Conservation (phyloP, 2,797 vertebrate species). For the Xerus rutilus region DNA sequence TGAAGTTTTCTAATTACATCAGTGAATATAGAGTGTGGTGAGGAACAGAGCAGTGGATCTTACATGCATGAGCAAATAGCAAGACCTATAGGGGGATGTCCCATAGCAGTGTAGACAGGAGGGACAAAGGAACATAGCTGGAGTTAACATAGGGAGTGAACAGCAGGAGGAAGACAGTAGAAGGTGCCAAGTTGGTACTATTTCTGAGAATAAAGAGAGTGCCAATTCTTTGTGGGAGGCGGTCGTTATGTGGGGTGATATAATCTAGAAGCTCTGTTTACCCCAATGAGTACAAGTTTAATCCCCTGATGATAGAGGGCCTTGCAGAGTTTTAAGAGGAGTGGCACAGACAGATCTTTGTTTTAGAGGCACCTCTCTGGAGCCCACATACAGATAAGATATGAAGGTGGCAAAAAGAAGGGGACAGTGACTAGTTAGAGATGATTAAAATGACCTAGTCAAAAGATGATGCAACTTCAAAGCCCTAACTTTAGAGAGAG, state of each 20-base stretch:
- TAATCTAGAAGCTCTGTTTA: not conserved
- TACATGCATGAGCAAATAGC: rapidly evolving
- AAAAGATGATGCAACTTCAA: not conserved
- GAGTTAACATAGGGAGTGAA: not conserved
- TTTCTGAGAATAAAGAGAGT: not conserved
- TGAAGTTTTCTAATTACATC: not conserved
- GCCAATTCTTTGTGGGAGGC: not conserved
- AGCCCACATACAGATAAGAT: not conserved
- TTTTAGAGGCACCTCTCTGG: not conserved
- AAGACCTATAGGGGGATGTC: not conserved
- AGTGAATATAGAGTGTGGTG: not conserved
- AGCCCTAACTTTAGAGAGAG: not conserved
- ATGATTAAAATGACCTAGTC: not conserved
- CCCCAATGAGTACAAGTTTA: not conserved
- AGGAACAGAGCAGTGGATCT: not conserved
- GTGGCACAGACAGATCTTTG: not conserved
- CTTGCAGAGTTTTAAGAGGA: not conserved
- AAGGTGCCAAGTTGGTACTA: not conserved
- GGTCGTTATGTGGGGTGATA: not conserved
- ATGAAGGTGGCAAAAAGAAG: not conserved
- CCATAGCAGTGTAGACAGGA: too few species aligned
- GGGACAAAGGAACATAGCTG: too few species aligned
- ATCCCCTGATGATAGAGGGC: not conserved
- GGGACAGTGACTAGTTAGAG: not conserved
- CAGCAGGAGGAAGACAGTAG: not conserved